Percentiles rank a stretch among this genome's conserved stretches.
Evolutionary conservation across 2,888 invertebrate genomes (phyloP).

Genomic region (Rutpela maculata): DNA sequence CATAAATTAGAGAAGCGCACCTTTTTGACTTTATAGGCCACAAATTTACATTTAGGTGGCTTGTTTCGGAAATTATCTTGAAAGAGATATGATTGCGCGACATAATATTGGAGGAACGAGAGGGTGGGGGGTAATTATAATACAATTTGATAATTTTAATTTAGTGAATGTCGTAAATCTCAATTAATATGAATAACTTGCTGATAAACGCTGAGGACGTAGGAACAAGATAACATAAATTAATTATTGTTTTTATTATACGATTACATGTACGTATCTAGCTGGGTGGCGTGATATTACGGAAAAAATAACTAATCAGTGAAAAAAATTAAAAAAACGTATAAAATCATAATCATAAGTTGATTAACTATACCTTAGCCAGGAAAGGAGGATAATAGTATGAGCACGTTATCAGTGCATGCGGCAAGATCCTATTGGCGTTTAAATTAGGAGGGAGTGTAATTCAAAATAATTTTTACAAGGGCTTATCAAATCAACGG

Average conservation of each 20-base stretch:
- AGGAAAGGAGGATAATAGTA: too few species aligned
- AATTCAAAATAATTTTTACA: too few species aligned
- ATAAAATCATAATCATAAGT: too few species aligned
- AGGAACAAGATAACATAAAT: slow-evolving; percentile 8
- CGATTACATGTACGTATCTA: too few species aligned
- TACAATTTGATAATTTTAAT: background rate
- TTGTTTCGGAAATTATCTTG: background rate
- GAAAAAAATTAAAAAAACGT: slow-evolving; percentile 27
- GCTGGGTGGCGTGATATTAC: background rate
- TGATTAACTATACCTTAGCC: too few species aligned
- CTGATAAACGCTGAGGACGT: slow-evolving; percentile 13
- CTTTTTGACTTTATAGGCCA: slow-evolving; percentile 3
- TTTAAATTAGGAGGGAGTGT: too few species aligned
- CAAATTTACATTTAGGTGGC: background rate
- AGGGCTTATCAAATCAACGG: too few species aligned
- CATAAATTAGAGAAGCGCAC: background rate
- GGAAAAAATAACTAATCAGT: background rate
- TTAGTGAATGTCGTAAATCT: background rate
- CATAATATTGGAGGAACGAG: background rate
- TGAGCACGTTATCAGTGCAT: too few species aligned
- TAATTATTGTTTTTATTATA: slow-evolving; percentile 9
- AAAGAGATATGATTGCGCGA: background rate
- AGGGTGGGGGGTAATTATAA: background rate
- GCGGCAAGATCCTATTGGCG: too few species aligned
- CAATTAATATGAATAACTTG: background rate